phyloP scores from a whole-genome alignment of 2,888 invertebrate species.

The Hecatera dysodea region DNA sequence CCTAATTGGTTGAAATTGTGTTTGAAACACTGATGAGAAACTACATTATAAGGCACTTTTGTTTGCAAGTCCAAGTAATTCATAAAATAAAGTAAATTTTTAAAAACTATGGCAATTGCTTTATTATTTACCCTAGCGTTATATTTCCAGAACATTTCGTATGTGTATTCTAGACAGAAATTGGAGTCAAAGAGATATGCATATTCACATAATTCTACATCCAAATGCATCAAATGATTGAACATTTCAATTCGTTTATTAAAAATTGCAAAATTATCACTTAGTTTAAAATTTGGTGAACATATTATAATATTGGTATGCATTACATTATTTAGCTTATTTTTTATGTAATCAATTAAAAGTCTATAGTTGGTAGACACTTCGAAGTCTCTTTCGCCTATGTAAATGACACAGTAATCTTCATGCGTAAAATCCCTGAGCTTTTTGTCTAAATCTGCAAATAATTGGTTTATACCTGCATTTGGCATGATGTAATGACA shows the following conservation, averaged over 20 bases:
- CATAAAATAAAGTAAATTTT: no score
- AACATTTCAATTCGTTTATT: conserved; percentile 1
- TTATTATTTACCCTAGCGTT: no score
- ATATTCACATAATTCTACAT: not conserved
- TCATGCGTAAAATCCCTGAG: not conserved
- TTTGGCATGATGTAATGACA: conserved; percentile 8
- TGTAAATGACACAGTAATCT: conserved; percentile 4
- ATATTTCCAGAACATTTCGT: no score
- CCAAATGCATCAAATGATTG: not conserved
- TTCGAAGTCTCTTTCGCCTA: conserved; percentile 18
- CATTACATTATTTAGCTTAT: not conserved
- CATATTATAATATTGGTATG: conserved; percentile 4
- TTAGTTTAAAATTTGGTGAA: conserved; percentile 10
- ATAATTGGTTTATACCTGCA: conserved; percentile 8
- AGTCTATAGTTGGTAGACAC: not conserved
- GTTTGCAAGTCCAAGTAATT: no score
- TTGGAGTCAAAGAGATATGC: not conserved
- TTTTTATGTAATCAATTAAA: no score
- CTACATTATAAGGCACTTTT: no score
- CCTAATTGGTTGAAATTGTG: no score
- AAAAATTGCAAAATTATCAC: conserved; percentile 1
- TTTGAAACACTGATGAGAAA: no score
- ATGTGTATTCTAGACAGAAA: no score
- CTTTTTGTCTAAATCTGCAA: conserved; percentile 3
- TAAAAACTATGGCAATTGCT: no score